These are phyloP conservation scores for Macquaria australasica DNA, from an alignment of 2,113 vertebrate species.

Conservation along the genomic window DNA sequence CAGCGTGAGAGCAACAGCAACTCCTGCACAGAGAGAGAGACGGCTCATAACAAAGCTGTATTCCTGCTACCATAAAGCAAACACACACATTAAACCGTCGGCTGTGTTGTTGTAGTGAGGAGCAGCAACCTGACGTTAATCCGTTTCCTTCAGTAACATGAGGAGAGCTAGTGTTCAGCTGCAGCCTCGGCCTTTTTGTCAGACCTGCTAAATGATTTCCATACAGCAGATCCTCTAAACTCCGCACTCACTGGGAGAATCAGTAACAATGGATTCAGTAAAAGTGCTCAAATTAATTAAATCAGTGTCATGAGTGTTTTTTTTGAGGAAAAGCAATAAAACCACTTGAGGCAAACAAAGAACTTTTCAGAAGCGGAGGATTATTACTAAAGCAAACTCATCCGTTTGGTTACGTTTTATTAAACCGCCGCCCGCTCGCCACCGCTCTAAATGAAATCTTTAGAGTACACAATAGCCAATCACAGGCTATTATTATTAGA, in stretches of 20 bases:
- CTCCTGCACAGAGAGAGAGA: too few relatives aligned
- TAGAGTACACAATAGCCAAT: slow-evolving; percentile 72
- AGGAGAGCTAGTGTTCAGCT: not conserved
- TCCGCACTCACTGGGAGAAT: slow-evolving; percentile 25
- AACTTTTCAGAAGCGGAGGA: slow-evolving; percentile 58
- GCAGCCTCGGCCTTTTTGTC: not conserved
- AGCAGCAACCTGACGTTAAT: not conserved
- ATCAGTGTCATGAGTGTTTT: slow-evolving; percentile 58
- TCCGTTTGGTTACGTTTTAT: slow-evolving; percentile 69
- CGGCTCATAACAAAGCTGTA: too few relatives aligned
- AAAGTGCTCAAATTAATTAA: slow-evolving; percentile 68
- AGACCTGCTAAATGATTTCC: slow-evolving; percentile 39
- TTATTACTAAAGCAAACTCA: slow-evolving; percentile 62
- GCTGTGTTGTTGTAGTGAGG: not conserved
- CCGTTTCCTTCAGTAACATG: not conserved
- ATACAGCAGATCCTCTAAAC: slow-evolving; percentile 26
- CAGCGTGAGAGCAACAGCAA: not conserved
- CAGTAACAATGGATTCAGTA: slow-evolving; percentile 41
- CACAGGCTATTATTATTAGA: slow-evolving; percentile 62
- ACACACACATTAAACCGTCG: not conserved
- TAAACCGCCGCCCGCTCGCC: slow-evolving; percentile 26
- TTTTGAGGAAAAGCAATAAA: slow-evolving; percentile 59
- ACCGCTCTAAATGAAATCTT: slow-evolving; percentile 59
- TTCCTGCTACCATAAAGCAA: not conserved
- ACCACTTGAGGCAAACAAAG: slow-evolving; percentile 71